Evolutionary conservation across 2,888 invertebrate genomes (phyloP), one percentile per base, ranked within the genome.

Genomic region (Cataglyphis albicans): DNA sequence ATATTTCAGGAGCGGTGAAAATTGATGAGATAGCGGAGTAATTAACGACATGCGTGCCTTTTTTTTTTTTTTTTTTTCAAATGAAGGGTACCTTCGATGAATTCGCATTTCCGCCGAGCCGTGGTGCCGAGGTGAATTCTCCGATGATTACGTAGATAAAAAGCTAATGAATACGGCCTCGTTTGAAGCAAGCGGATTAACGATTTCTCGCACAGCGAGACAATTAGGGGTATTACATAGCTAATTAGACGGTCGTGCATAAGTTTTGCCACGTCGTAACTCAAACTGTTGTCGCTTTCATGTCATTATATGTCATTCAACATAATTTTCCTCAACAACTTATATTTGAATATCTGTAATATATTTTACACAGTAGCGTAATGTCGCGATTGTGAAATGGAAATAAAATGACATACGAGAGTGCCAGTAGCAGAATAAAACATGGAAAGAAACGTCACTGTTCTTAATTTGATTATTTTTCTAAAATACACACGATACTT

Each of bases 201-300:
- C 63, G 63, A 86, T 76, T 76, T 63, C 18, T 84, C 73, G 87
- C 87, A 81, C 87, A 81, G 86, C 86, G 86, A 83, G 89, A 90
- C 91, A 89, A 91, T 92, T 91, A 89, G 87, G 87, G 89, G 85
- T 88, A 89, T 75, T 74, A 59, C 59, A 89, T 86, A 75, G 84
- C 48, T 88, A 87, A 87, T 88, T 90, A 89, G 85, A 75, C 84
- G 76, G 75, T 87, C 81, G 87, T 81, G 65, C 70, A 73, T 25
- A 82, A 83, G 76, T 84, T 90, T 88, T 86, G 84, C 82, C 86
- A 80, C 59, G 68, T 74, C 59, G 25, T 70, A 63, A 75, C 25
- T 82, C 85, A 86, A 85, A 83, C 25, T 35, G 59, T 35, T 38
- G 32, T 32, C 44, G 44, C 44, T 41, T 59, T 44, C 25, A n/a